Evolutionary conservation across 2,113 vertebrate genomes (phyloP), one percentile per base, ranked within the genome.

Genomic region (Syngnathoides biaculeatus): DNA sequence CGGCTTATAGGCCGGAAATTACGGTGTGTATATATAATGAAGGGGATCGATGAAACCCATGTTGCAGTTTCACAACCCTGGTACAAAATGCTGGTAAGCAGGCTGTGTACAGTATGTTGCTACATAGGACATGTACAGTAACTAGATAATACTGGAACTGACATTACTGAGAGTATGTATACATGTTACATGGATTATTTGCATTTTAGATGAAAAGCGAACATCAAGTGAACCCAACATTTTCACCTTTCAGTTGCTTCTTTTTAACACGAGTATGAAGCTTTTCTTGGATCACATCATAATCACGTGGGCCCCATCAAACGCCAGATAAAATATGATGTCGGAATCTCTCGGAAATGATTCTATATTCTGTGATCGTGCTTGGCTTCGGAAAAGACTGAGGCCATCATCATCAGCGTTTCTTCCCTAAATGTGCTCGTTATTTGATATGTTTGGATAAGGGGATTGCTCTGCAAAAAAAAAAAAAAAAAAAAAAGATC

Each of bases 401-500:
- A 57, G 61, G 76, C 77, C 81, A 75, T 78, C 74, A 72, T 71
- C 71, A 79, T 83, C 82, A 42, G 11, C 12, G 13, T 11, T 61
- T 66, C 70, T 71, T 75, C 66, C 66, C 69, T 65, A 74, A 57
- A 70, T 74, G 73, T 65, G 59, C 77, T 81, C 71, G 78, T 73
- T 82, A 79, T 80, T 75, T 77, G 74, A 76, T 83, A 72, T 22
- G 70, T 64, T 68, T 67, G 59, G 75, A 84, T 87, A 85, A 78
- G 73, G 67, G 65, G 67, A 72, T 57, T 48, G 60, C 67, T 74
- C 78, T 83, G 78, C 82, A 35, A 76, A 87, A 88, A 86, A n/a
- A n/a, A n/a, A n/a, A 83, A 87, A 77, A 76, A 35, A 76, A 87
- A 88, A 86, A 83, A 87, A 77, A 76, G 83, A 86, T 85, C 73